Evolutionary conservation across 1,140 invertebrate genomes (phyloP), one percentile per base, ranked within the genome.

Genomic region (Pseudomyrmex gracilis): DNA sequence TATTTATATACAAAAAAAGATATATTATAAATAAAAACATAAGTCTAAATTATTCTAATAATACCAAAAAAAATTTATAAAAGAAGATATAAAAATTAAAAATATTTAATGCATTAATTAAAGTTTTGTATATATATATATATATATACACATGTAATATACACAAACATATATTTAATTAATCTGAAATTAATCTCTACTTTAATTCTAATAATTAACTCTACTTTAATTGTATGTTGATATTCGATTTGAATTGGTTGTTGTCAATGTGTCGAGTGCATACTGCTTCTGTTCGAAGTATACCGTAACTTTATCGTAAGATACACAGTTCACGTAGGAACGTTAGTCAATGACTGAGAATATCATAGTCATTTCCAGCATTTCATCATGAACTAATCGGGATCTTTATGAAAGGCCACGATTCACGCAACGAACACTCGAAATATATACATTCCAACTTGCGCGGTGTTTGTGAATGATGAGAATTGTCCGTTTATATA

Each of bases 401-500:
- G 1, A 67, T 45, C 3, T 34, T 53, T 12, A 66, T 67, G 1
- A 67, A 55, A 67, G 1, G 13, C 20, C 8, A 67, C 13, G 2
- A 22, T 51, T 15, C 10, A 49, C 5, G 34, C 34, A 15, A 15
- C 45, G 13, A 77, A 34, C n/a, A 20, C 22, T 53, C n/a, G 15
- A 24, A 5, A 77, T n/a, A 53, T 22, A 53, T 2, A 67, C 0
- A 43, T 45, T 5, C 12, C 24, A 0, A 67, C 67, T 63, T 45
- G 47, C 7, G 8, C 4, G 34, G 34, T 53, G 24, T 53, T 53
- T 9, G n/a, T 13, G n/a, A n/a, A 63, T n/a, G 20, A 74, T 67
- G 61, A 67, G 45, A 77, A 77, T 67, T 20, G 47, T 53, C 4
- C 13, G 24, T n/a, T 77, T 55, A 17, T 15, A 55, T 22, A 20